Percentiles rank a stretch among this genome's conserved stretches.
phyloP scores from a whole-genome alignment of 2,888 invertebrate species.

The Eupithecia inturbata region DNA sequence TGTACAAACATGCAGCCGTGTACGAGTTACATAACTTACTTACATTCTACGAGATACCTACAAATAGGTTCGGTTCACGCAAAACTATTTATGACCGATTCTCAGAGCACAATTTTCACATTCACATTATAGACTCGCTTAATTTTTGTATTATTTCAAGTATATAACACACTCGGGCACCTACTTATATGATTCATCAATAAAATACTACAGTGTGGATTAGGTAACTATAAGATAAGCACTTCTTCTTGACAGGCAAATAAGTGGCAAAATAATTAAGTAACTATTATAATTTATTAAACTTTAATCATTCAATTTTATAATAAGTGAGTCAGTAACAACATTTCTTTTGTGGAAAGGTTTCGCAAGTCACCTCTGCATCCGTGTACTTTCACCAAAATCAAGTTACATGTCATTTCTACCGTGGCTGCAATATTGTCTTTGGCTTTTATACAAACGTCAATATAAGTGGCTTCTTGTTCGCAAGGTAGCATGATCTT shows the following conservation, averaged over 20 bases:
- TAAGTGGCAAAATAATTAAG: background rate
- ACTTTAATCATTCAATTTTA: background rate
- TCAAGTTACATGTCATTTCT: slow-evolving; percentile 15
- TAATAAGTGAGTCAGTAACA: slow-evolving; percentile 6
- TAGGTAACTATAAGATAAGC: background rate
- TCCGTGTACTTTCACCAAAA: slow-evolving; percentile 30
- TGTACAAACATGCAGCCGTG: slow-evolving; percentile 51
- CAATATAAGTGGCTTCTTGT: background rate
- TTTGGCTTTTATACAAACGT: slow-evolving; percentile 5
- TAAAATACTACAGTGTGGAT: background rate
- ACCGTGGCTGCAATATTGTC: slow-evolving; percentile 5
- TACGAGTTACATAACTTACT: slow-evolving; percentile 39
- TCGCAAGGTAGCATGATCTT: background rate
- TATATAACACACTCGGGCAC: background rate
- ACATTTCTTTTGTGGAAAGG: slow-evolving; percentile 9
- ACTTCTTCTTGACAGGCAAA: background rate
- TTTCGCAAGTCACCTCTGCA: slow-evolving; percentile 25
- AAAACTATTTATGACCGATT: background rate
- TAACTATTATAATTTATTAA: slow-evolving; percentile 9
- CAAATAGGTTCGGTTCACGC: background rate
- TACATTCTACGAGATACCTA: slow-evolving; percentile 26
- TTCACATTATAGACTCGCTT: background rate
- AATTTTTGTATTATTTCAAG: background rate
- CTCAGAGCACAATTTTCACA: background rate
- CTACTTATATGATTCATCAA: background rate